phyloP scores from a whole-genome alignment of 2,888 invertebrate species.

The Drosophila barbarae region DNA sequence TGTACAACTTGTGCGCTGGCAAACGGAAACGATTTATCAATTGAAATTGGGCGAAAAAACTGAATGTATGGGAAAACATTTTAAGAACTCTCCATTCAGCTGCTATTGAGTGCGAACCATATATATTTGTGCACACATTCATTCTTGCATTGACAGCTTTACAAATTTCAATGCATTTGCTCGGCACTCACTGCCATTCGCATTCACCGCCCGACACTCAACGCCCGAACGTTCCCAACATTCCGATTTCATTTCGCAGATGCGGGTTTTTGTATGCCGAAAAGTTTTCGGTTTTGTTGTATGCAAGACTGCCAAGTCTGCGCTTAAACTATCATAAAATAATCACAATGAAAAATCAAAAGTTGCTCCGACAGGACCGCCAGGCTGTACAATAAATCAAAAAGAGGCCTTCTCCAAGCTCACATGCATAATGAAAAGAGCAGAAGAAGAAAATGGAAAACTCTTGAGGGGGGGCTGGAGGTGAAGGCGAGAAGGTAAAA shows the following conservation, averaged over 20 bases:
- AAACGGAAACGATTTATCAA: slow-evolving; percentile 40
- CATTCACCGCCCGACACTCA: slow-evolving; percentile 32
- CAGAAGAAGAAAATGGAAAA: slow-evolving; percentile 25
- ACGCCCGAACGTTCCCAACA: slow-evolving; percentile 1
- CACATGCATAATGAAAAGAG: slow-evolving; percentile 54
- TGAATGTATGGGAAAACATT: slow-evolving; percentile 9
- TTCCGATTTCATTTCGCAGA: slow-evolving; percentile 36
- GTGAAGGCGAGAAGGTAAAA: slow-evolving; percentile 22
- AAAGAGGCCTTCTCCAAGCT: slow-evolving; percentile 30
- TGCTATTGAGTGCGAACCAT: slow-evolving; percentile 12
- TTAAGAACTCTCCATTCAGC: slow-evolving; percentile 32
- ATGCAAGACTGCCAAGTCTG: slow-evolving; percentile 33
- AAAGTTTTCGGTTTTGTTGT: slow-evolving; percentile 21
- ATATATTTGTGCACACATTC: slow-evolving; percentile 20
- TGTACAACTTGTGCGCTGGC: slow-evolving; percentile 12
- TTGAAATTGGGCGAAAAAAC: slow-evolving; percentile 22
- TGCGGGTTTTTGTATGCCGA: slow-evolving; percentile 23
- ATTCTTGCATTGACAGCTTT: slow-evolving; percentile 46
- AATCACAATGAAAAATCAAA: slow-evolving; percentile 68
- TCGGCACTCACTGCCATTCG: slow-evolving; percentile 43
- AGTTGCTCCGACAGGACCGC: slow-evolving; percentile 45
- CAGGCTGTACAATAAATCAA: slow-evolving; percentile 59
- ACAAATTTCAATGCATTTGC: slow-evolving; percentile 51
- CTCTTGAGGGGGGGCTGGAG: slow-evolving; percentile 10
- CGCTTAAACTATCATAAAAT: slow-evolving; percentile 66